Evolutionary conservation across 2,888 invertebrate species (phyloP).

Genomic region (Torymus tubicola): DNA sequence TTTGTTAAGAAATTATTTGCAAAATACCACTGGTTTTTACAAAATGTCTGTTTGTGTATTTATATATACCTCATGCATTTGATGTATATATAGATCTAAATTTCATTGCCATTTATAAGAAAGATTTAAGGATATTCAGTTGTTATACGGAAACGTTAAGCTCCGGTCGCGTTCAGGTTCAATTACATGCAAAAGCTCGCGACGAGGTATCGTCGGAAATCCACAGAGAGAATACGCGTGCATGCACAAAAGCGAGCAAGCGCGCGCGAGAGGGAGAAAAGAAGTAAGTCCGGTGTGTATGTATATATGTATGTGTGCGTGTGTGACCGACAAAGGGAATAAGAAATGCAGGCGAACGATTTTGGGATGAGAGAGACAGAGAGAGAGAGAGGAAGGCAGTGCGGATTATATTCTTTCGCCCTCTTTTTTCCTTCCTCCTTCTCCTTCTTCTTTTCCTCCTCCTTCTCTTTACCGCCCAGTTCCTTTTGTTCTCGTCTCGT

Average conservation of each 20-base stretch:
- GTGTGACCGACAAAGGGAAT: slow-evolving; percentile 48
- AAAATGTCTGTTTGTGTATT: too few species aligned
- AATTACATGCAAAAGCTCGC: slow-evolving; percentile 31
- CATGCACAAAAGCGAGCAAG: background rate
- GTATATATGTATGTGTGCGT: too few species aligned
- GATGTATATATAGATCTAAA: too few species aligned
- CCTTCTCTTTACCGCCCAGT: background rate
- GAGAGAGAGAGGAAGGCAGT: slow-evolving; percentile 9
- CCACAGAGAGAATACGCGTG: slow-evolving; percentile 14
- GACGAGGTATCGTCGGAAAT: background rate
- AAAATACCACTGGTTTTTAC: too few species aligned
- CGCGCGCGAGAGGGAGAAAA: slow-evolving; percentile 12
- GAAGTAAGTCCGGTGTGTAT: background rate
- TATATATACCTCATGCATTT: too few species aligned
- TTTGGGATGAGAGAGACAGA: slow-evolving; percentile 30
- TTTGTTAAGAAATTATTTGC: too few species aligned
- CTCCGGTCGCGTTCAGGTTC: background rate
- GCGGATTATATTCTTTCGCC: slow-evolving; percentile 41
- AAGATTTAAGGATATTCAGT: too few species aligned
- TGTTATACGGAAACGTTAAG: background rate
- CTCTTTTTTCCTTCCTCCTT: slow-evolving; percentile 21
- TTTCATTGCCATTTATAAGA: too few species aligned
- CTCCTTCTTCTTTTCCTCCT: slow-evolving; percentile 22
- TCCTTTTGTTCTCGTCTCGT: slow-evolving; percentile 50
- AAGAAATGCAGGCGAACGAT: slow-evolving; percentile 49